These are phyloP conservation scores for Alca torda DNA, from an alignment of 2,797 vertebrate species.

Conservation along the genomic window DNA sequence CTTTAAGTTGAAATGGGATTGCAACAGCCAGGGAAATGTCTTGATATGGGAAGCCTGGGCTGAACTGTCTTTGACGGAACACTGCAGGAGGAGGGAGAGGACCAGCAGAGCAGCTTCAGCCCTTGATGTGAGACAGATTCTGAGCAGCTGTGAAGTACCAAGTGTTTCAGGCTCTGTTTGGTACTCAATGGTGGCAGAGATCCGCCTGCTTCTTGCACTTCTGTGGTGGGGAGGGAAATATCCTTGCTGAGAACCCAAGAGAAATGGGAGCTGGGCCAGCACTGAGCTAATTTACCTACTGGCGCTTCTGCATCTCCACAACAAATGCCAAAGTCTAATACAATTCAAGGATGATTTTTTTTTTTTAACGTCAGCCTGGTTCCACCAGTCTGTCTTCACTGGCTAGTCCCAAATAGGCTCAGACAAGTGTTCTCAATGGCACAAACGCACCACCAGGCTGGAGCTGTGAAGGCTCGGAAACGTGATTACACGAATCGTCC, in stretches of 20 bases:
- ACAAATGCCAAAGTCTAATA: constrained; percentile 52
- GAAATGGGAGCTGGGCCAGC: constrained; percentile 29
- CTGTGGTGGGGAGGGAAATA: background rate
- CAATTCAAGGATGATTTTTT: constrained; percentile 19
- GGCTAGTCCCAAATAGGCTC: background rate
- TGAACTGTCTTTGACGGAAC: background rate
- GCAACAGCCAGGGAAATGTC: background rate
- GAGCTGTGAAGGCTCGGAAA: background rate
- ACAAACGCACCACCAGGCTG: background rate
- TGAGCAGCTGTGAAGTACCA: background rate
- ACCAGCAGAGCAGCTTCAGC: background rate
- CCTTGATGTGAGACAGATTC: background rate
- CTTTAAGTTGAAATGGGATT: background rate
- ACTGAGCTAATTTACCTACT: constrained; percentile 31
- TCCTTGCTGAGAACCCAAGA: background rate
- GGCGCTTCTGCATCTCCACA: constrained; percentile 23
- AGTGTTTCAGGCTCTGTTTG: background rate
- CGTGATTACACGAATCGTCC: accelerated
- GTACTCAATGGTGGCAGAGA: background rate
- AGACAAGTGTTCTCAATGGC: background rate
- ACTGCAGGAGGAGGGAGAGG: background rate
- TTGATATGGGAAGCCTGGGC: background rate
- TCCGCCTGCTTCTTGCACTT: background rate
- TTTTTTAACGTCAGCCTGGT: background rate
- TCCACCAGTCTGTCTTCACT: constrained; percentile 26